Evolutionary conservation across 2,797 vertebrate species (phyloP), one percentile per base, ranked within the genome.

Genomic region (Fringilla coelebs): DNA sequence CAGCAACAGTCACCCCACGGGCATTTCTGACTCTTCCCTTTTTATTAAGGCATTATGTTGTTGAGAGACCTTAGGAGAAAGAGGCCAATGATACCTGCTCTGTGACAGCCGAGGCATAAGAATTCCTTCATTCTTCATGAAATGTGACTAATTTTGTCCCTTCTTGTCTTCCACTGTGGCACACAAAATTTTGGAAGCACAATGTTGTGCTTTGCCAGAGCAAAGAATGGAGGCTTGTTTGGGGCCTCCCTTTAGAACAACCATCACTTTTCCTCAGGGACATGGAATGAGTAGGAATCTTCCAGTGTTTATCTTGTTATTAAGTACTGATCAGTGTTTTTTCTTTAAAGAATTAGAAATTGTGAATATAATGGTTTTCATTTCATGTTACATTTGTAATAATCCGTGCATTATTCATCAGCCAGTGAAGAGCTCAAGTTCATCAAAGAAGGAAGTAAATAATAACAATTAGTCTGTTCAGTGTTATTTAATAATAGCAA

Each of bases 391-490:
- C 24, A 52, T 80, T 89, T 78, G 19, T 70, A 86, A 92, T 60
- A 65, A 84, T 55, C 10, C 8, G 18, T 83, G 38, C 40, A 71
- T 85, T 40, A 17, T 78, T 92, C 40, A 89, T 78, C 76, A 93
- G 36, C 34, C 13, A 52, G 40, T 8, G 16, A 43, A 84, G 66
- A 67, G 70, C 17, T 88, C 7, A 34, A 83, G 49, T 93, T 96
- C 46, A 89, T 89, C 49, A 78, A 80, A 92, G 57, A 89, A 89
- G 49, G 72, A 92, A 83, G 73, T 86, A 96, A 95, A 96, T 88
- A 96, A 93, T 81, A 90, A 72, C 36, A 94, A 94, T 90, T 85
- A 91, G 28, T 89, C 79, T 93, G 54, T 81, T 83, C 65, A 60
- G 4, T 72, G 41, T 81, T 93, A 78, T 11, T 94, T 84, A 93